Conservation (phyloP, 2,888 invertebrate species). For the Erebia ligea region DNA sequence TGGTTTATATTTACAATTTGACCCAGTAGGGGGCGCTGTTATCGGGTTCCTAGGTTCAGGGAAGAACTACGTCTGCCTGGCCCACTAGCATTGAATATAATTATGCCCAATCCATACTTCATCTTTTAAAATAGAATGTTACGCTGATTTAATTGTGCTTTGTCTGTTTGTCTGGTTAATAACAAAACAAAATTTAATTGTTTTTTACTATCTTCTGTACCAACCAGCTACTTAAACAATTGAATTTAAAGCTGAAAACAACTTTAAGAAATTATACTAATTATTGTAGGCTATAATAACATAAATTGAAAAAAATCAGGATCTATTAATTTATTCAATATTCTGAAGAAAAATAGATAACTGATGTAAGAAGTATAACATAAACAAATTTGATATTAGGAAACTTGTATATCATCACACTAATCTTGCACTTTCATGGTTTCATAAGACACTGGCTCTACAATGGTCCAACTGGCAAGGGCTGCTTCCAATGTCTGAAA, state of each 20-base stretch:
- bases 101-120: background rate
- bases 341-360: no score
- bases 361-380: background rate
- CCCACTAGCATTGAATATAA: background rate
- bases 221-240: no score
- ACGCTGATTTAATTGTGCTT: background rate
- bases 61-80: no score
- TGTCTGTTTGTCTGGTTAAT: background rate
- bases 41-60: no score
- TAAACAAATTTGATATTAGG: background rate
- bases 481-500: constrained; percentile 27
- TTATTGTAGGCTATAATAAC: no score
- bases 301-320: background rate
- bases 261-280: background rate
- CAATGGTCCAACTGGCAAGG: constrained; percentile 24
- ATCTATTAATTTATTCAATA: background rate
- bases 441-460: constrained; percentile 37
- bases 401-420: background rate
- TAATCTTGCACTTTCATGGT: constrained; percentile 36
- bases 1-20: no score
- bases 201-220: no score
- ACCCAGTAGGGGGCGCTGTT: no score
- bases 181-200: no score
- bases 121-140: no score
- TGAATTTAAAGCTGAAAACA: background rate